These are phyloP conservation scores for Brachionus koreanus DNA, from an alignment of 1,140 invertebrate genomes.

Conservation along the genomic window DNA sequence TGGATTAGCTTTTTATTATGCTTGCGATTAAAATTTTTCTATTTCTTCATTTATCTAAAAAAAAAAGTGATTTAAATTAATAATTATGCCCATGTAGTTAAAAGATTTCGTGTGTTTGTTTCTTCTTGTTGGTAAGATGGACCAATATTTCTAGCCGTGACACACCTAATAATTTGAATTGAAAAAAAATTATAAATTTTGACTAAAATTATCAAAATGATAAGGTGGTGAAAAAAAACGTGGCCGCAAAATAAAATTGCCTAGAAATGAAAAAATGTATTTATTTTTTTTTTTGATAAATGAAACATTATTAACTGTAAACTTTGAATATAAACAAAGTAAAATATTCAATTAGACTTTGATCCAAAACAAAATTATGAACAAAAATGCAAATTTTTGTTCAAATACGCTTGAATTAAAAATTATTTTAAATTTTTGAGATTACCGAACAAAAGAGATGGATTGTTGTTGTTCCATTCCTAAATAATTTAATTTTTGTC, in stretches of 20 bases:
- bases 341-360: not conserved
- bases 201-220: no score
- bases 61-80: not conserved
- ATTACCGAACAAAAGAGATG: not conserved
- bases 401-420: not conserved
- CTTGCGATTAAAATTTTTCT: constrained; percentile 1
- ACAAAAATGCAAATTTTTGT: not conserved
- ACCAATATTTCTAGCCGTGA: no score
- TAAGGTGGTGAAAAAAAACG: not conserved
- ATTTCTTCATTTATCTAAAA: constrained; percentile 28
- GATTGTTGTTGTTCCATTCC: not conserved
- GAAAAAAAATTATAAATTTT: no score
- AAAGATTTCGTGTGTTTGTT: no score
- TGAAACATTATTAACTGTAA: not conserved
- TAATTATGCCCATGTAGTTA: no score
- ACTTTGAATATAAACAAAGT: not conserved
- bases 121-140: no score
- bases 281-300: not conserved
- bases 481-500: no score
- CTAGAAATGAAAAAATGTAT: not conserved
- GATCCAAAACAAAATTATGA: constrained; percentile 2
- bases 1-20: not conserved
- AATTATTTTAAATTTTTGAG: not conserved
- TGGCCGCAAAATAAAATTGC: not conserved
- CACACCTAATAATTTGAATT: no score